phyloP scores from a whole-genome alignment of 1,140 invertebrate genomes.

The Lutraria rhynchaena region DNA sequence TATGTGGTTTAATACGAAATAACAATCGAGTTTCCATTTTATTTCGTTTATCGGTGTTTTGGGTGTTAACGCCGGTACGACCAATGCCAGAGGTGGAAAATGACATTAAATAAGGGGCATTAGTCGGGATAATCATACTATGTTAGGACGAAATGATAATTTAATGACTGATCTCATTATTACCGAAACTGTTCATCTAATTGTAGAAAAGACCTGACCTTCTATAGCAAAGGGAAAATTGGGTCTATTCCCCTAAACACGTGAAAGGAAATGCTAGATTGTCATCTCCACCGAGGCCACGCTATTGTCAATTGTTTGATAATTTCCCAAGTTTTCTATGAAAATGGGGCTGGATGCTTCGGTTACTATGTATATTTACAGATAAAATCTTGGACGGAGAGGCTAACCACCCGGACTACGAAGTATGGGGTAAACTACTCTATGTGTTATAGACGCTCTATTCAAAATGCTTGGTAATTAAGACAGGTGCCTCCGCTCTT shows the following conservation, averaged over 20 bases:
- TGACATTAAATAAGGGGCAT: constrained; percentile 46
- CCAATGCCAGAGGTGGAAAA: constrained; percentile 16
- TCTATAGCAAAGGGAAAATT: constrained; percentile 54
- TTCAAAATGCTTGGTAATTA: constrained; percentile 47
- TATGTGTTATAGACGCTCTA: constrained; percentile 20
- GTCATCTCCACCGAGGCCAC: constrained; percentile 49
- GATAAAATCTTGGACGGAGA: constrained; percentile 52
- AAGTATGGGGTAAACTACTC: constrained; percentile 48
- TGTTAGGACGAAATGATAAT: constrained; percentile 58
- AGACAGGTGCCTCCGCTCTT: constrained; percentile 51
- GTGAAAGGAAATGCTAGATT: constrained; percentile 60
- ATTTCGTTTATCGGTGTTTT: too few relatives aligned
- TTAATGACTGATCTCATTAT: constrained; percentile 53
- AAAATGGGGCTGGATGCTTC: constrained; percentile 56
- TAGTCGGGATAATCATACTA: constrained; percentile 29
- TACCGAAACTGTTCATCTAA: constrained; percentile 40
- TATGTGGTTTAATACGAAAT: too few relatives aligned
- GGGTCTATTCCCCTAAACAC: constrained; percentile 50
- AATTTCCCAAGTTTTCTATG: constrained; percentile 58
- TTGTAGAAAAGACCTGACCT: constrained; percentile 45
- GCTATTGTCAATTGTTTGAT: constrained; percentile 60
- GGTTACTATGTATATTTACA: constrained; percentile 57
- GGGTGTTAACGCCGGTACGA: neutral
- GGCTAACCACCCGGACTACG: constrained; percentile 50
- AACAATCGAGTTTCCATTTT: too few relatives aligned